A percentile compares a stretch with the other conserved stretches of the same genome.
phyloP scores from a whole-genome alignment of 1,140 invertebrate species.

The Telenomus remus region DNA sequence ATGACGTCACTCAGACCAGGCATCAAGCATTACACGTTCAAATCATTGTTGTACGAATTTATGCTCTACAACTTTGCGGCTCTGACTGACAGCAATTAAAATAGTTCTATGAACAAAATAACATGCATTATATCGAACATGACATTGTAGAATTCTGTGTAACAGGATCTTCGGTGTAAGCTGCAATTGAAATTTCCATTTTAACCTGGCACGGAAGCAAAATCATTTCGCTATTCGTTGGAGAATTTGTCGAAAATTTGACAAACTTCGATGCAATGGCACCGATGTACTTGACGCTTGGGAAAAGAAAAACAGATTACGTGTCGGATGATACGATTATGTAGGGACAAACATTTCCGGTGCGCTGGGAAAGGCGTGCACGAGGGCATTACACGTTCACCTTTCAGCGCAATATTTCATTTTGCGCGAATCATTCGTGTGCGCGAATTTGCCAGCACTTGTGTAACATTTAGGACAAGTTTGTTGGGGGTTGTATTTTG shows the following conservation, averaged over 20 bases:
- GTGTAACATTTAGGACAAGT: constrained; percentile 47
- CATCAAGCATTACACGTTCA: constrained; percentile 12
- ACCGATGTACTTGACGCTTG: constrained; percentile 17
- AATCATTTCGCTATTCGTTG: constrained; percentile 13
- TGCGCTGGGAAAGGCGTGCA: constrained; percentile 21
- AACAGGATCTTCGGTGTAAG: constrained; percentile 9
- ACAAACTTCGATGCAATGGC: constrained; percentile 3
- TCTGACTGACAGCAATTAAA: constrained; percentile 49
- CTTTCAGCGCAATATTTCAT: constrained; percentile 41
- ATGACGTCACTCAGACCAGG: constrained; percentile 36
- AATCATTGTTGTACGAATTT: constrained; percentile 42
- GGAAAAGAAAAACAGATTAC: constrained; percentile 44
- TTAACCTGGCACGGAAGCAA: background rate
- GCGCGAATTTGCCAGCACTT: constrained; percentile 34
- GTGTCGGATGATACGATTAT: constrained; percentile 46
- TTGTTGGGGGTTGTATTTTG: constrained; percentile 36
- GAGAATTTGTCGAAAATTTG: background rate
- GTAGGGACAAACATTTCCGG: constrained; percentile 34
- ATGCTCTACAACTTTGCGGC: constrained; percentile 14
- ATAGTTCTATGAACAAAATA: constrained; percentile 24
- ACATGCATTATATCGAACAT: constrained; percentile 19
- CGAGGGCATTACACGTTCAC: constrained; percentile 27
- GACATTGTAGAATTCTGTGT: constrained; percentile 9
- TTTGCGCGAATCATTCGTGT: constrained; percentile 25
- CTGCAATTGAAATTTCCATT: background rate